phyloP scores from a whole-genome alignment of 2,888 invertebrate species.

The Ceraclea dissimilis region DNA sequence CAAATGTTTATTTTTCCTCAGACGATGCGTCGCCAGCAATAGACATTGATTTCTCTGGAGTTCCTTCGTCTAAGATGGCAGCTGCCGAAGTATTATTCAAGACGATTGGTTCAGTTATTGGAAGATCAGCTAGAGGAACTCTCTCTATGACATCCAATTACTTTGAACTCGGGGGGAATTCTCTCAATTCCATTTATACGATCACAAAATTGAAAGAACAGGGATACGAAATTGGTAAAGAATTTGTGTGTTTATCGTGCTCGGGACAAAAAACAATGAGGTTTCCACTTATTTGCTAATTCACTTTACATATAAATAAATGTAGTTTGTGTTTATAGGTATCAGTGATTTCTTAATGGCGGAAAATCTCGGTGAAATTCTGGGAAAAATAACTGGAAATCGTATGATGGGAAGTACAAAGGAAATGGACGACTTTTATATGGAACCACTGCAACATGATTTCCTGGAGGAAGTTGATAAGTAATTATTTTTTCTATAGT shows the following conservation, averaged over 20 bases:
- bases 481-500: constrained; percentile 40
- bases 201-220: constrained; percentile 68
- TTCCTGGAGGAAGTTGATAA: constrained; percentile 62
- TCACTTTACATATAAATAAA: background rate
- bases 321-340: constrained; percentile 35
- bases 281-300: background rate
- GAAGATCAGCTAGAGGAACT: constrained; percentile 53
- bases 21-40: constrained; percentile 49
- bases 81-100: constrained; percentile 65
- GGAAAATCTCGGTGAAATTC: constrained; percentile 59
- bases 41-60: constrained; percentile 60
- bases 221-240: constrained; percentile 69
- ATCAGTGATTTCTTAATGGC: constrained; percentile 76
- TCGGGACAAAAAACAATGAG: background rate
- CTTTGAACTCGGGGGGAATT: constrained; percentile 80
- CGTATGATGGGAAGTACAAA: constrained; percentile 28
- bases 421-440: constrained; percentile 34
- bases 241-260: constrained; percentile 18
- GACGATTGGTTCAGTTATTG: constrained; percentile 65
- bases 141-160: constrained; percentile 64
- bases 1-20: constrained; percentile 25
- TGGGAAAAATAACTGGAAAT: constrained; percentile 48
- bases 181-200: constrained; percentile 76
- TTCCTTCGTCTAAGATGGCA: constrained; percentile 49
- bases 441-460: constrained; percentile 50